Base-by-base conservation (phyloP, 2,113 vertebrate species). In the Brachirus orientalis region DNA sequence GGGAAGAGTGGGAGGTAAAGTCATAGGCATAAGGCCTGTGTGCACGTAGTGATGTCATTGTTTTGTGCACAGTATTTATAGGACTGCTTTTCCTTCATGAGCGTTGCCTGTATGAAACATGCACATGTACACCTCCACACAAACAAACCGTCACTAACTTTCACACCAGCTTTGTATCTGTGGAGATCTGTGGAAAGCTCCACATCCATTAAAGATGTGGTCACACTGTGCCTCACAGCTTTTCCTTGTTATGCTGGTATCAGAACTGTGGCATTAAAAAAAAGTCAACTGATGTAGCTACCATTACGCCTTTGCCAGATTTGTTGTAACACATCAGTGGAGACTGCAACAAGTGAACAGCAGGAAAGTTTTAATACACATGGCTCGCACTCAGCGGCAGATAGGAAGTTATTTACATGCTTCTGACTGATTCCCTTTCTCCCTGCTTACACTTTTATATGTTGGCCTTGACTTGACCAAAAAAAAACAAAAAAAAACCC, bases 341-440 rank as follows among this genome's bases (percentile, higher is more conserved):
- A 68, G 67, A 67, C 44, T 16, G 33, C 62, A 73, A 66, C 16
- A 8, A 75, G 38, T 19, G 44, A 89, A 80, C 72, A 86, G 83
- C 70, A 55, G 70, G 78, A 72, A 87, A 46, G 64, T 85, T 83
- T 77, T 82, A 85, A 89, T 71, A 60, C 82, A 76, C 35, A n/a
- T 44, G 22, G 35, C 52, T 77, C 57, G 51, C 4, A 35, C n/a
- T 69, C 47, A 17, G 69, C 60, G 69, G 51, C 38, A 40, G 38
- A 40, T 40, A 83, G 69, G 72, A 80, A 79, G 63, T 59, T 75
- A 83, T 91, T 86, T 88, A 60, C 80, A 87, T 74, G 72, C 65
- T 35, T 79, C 66, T 43, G 14, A 41, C 59, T 86, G 63, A 84
- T 83, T 81, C 66, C 48, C 46, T 41, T 4, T 58, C 58, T 71